Conservation (phyloP, 2,113 vertebrate genomes). For the Salvator merianae region DNA sequence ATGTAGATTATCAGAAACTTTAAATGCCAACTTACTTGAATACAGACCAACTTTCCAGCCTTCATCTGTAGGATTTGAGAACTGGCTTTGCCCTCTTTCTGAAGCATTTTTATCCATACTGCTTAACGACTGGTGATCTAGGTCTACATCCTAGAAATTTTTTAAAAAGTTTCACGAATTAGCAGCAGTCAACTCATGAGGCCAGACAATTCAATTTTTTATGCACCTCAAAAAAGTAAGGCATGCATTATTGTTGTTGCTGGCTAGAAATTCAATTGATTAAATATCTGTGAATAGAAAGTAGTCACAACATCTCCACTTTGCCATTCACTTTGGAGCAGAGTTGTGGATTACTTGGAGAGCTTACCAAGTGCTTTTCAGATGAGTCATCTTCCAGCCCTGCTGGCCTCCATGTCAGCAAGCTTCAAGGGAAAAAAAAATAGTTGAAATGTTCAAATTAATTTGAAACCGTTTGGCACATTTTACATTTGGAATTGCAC, state of each 20-base stretch:
- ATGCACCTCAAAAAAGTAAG: too few relatives aligned
- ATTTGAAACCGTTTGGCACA: background rate
- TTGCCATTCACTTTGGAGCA: background rate
- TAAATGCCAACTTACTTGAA: slow-evolving; percentile 72
- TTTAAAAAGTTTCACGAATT: slow-evolving; percentile 1
- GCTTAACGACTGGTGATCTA: slow-evolving; percentile 92
- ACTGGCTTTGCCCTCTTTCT: slow-evolving; percentile 93
- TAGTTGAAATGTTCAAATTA: slow-evolving; percentile 23
- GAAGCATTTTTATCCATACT: slow-evolving; percentile 93
- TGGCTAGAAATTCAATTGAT: too few relatives aligned
- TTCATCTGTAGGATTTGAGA: slow-evolving; percentile 93
- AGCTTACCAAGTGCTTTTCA: slow-evolving; percentile 90
- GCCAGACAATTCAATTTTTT: background rate
- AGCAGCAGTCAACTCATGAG: background rate
- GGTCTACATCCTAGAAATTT: slow-evolving; percentile 85
- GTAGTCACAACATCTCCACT: background rate
- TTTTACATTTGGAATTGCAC: slow-evolving; percentile 40
- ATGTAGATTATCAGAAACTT: background rate
- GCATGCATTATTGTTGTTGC: too few relatives aligned
- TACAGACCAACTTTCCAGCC: slow-evolving; percentile 90
- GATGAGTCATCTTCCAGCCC: slow-evolving; percentile 89
- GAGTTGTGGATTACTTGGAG: background rate
- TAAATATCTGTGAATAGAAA: background rate
- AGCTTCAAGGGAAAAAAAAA: slow-evolving; percentile 71
- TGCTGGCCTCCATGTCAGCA: slow-evolving; percentile 92